These are phyloP conservation scores for Harpalus rubripes DNA, from an alignment of 2,888 invertebrate species.

Conservation along the genomic window DNA sequence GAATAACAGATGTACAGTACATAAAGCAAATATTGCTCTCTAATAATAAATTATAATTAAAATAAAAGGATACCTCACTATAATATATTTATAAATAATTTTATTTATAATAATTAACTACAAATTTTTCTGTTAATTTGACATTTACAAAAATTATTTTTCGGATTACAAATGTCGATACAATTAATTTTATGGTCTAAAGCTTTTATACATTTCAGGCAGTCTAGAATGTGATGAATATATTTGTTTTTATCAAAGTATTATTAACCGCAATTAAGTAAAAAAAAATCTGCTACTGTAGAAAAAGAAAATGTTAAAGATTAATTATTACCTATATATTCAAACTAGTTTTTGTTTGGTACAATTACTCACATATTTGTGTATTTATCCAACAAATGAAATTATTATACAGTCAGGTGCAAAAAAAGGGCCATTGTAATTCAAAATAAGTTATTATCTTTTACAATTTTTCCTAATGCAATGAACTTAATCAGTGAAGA, in stretches of 20 bases:
- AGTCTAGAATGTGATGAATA: not conserved
- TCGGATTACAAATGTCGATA: not conserved
- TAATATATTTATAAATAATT: not conserved
- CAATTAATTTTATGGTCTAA: constrained; percentile 18
- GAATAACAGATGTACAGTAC: too few species aligned
- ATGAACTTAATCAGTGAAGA: not conserved
- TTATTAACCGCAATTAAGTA: constrained; percentile 24
- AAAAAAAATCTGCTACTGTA: constrained; percentile 26
- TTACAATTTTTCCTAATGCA: not conserved
- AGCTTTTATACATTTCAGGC: constrained; percentile 5
- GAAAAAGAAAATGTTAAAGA: constrained; percentile 14
- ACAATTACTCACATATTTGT: constrained; percentile 19
- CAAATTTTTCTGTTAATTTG: not conserved
- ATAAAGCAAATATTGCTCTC: not conserved
- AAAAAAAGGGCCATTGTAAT: too few species aligned
- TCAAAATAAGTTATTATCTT: not conserved
- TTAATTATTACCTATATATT: constrained; percentile 20
- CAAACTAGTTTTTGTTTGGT: constrained; percentile 18
- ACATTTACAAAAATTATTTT: not conserved
- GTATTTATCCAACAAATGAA: constrained; percentile 8
- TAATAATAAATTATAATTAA: not conserved
- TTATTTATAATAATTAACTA: not conserved
- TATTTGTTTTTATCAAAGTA: constrained; percentile 4
- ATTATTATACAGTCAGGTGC: too few species aligned
- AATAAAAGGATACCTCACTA: not conserved